phyloP scores from a whole-genome alignment of 1,140 invertebrate species.

The Hylyphantes graminicola region DNA sequence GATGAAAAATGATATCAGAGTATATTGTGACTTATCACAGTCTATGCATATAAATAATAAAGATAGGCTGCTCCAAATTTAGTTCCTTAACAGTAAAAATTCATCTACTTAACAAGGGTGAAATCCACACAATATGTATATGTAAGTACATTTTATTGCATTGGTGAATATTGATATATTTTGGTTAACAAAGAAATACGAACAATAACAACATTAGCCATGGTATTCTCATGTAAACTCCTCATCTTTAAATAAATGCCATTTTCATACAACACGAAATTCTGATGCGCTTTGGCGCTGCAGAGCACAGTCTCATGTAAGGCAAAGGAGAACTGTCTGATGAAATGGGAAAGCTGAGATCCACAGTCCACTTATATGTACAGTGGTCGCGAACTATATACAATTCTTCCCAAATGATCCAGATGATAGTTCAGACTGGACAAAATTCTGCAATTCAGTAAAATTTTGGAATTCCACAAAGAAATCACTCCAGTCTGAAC shows the following conservation, averaged over 20 bases:
- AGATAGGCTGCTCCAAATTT: slow-evolving; percentile 17
- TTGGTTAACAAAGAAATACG: slow-evolving; percentile 39
- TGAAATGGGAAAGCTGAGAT: slow-evolving; percentile 29
- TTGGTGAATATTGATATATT: slow-evolving; percentile 59
- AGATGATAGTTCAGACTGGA: too few relatives aligned
- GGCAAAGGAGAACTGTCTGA: slow-evolving; percentile 42
- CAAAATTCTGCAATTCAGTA: too few relatives aligned
- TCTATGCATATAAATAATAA: slow-evolving; percentile 27
- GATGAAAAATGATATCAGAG: slow-evolving; percentile 34
- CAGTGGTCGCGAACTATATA: slow-evolving; percentile 42
- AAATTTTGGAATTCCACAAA: too few relatives aligned
- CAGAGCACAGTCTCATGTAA: slow-evolving; percentile 49
- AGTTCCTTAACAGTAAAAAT: slow-evolving; percentile 23
- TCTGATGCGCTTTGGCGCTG: slow-evolving; percentile 32
- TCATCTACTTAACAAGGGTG: slow-evolving; percentile 42
- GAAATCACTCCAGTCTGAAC: too few relatives aligned
- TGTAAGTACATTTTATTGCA: slow-evolving; percentile 47
- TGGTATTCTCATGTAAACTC: slow-evolving; percentile 7
- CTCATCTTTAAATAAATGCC: slow-evolving; percentile 25
- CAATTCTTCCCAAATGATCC: not conserved
- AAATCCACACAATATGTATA: slow-evolving; percentile 43
- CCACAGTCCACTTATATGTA: slow-evolving; percentile 35
- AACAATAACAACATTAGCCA: slow-evolving; percentile 37
- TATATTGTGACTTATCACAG: slow-evolving; percentile 52
- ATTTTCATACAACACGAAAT: slow-evolving; percentile 17